Base-by-base conservation (phyloP, 2,888 invertebrate genomes). In the Ischnura elegans region DNA sequence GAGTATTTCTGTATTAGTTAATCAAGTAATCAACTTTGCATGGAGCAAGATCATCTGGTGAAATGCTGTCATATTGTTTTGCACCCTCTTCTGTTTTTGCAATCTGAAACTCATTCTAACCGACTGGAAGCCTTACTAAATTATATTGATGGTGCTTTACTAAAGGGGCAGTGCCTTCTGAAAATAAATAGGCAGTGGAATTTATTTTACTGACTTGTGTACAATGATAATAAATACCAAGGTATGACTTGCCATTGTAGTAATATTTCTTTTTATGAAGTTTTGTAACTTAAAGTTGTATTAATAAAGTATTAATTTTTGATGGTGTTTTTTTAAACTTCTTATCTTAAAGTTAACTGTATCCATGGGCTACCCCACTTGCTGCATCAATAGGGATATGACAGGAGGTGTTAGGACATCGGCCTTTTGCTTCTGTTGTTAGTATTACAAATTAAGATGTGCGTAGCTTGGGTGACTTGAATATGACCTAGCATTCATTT, bases 141-240 rank as follows among this genome's bases (percentile, higher is more conserved):
- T 43, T 90, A 43, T 90, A 90, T 61, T 86, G 25, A 61, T 90
- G 90, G 90, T 90, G 90, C 90, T 61, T 43, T 21, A n/a, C 5
- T n/a, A 36, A 61, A 43, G 61, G 66, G 61, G 90, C 61, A 90
- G 90, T 66, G 61, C 43, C 55, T 90, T 90, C 61, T n/a, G 61
- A 66, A 61, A 61, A 55, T 51, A 21, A 61, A 61, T 55, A 42
- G 42, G 43, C 76, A 76, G 36, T 76, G 43, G n/a, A 55, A 61
- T 90, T 55, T 90, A 61, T 55, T 90, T 87, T 61, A 90, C 90
- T 90, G 42, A 61, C 42, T n/a, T 43, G 61, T 90, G 90, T 90
- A 90, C 90, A 90, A 61, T 90, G 90, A 61, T 90, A 90, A 61
- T 43, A 61, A 90, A 61, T 90, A 90, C 8, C 25, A 61, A 43